Conservation (phyloP, 2,797 vertebrate species). For the Rhynchotus rufescens region DNA sequence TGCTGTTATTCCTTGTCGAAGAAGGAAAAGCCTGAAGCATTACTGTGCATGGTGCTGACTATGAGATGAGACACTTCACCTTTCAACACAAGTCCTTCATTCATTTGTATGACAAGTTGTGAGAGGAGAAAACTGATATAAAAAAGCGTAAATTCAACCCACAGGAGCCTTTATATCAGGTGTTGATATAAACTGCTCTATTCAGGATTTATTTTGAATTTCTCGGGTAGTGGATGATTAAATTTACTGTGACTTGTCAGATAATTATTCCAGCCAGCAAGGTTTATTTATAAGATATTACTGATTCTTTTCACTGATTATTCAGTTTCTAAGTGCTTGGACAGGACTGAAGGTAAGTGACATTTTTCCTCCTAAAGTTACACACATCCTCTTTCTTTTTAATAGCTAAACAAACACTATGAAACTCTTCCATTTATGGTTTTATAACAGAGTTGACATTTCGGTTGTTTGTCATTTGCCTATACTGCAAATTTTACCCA, state of each 20-base stretch:
- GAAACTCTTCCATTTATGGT: background rate
- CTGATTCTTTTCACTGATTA: background rate
- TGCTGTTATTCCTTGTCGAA: background rate
- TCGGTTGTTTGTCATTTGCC: background rate
- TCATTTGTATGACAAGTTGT: background rate
- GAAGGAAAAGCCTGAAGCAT: background rate
- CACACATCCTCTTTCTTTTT: background rate
- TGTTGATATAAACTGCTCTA: background rate
- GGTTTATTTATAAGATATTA: background rate
- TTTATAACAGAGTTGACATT: background rate
- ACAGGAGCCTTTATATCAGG: background rate
- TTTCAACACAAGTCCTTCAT: background rate
- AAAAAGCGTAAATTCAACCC: background rate
- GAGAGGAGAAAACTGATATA: background rate
- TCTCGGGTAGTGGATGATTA: background rate
- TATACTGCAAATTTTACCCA: background rate
- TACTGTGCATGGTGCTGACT: background rate
- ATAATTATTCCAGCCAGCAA: background rate
- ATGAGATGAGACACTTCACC: background rate
- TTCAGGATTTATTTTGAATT: background rate
- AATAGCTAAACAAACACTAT: background rate
- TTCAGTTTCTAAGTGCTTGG: background rate
- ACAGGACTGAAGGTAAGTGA: background rate
- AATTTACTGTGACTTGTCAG: background rate
- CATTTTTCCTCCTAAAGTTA: rapidly evolving